Conservation (phyloP, 1,140 invertebrate genomes). For the Condylostylus longicornis region DNA sequence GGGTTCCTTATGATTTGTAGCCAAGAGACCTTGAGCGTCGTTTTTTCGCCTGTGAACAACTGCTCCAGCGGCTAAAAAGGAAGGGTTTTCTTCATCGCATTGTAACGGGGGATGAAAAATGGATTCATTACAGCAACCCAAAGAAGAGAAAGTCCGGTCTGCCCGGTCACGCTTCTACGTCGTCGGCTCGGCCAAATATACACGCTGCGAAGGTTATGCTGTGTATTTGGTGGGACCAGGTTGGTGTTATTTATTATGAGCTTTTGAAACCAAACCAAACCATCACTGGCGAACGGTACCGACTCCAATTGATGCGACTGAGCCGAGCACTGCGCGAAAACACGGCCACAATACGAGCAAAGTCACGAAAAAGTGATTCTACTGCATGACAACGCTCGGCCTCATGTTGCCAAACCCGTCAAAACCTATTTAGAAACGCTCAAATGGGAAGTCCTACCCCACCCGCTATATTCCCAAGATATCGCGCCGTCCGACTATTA, state of each 20-base stretch:
- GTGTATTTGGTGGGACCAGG: slow-evolving; percentile 24
- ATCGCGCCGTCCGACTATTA: slow-evolving; percentile 10
- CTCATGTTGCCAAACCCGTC: slow-evolving; percentile 1
- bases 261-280: too few relatives aligned
- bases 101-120: neutral
- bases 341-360: too few relatives aligned
- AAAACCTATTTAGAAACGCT: neutral
- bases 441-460: neutral
- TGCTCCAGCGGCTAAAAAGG: too few relatives aligned
- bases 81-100: too few relatives aligned
- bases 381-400: slow-evolving; percentile 1
- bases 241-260: slow-evolving; percentile 21
- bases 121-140: slow-evolving; percentile 1
- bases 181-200: too few relatives aligned
- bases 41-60: too few relatives aligned
- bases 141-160: slow-evolving; percentile 12
- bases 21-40: too few relatives aligned
- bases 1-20: too few relatives aligned
- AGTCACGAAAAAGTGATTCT: neutral
- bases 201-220: slow-evolving; percentile 16
- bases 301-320: neutral
- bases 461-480: slow-evolving; percentile 2
- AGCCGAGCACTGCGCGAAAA: neutral
- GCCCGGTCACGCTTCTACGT: slow-evolving; percentile 11
- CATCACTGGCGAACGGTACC: neutral